Evolutionary conservation across 2,113 vertebrate genomes (phyloP), one percentile per base, ranked within the genome.

Genomic region (Perca flavescens): DNA sequence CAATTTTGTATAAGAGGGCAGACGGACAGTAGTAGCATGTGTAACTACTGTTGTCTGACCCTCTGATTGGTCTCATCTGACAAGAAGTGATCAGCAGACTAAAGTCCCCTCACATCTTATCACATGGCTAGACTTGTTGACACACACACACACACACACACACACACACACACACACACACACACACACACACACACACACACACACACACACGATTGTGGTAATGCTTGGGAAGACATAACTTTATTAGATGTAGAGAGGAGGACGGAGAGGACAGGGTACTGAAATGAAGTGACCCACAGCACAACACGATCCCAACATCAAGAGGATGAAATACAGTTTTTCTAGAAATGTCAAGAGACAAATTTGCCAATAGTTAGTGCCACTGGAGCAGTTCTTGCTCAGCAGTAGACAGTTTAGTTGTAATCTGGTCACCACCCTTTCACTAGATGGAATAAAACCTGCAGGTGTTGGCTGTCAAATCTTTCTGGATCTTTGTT

Each of bases 51-150:
- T 54, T 63, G 34, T 28, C 46, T 40, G 53, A 70, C 9, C 36
- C 21, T 12, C 31, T 80, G 36, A 87, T 75, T 54, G 49, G 77
- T 31, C 21, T 90, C 83, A 82, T 86, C 60, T 84, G 84, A 85
- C 80, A 40, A 71, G 31, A 83, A 69, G 2, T 64, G 17, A 79
- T 80, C 46, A n/a, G 21, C 70, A 72, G 50, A n/a, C 25, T 82
- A 61, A 34, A 34, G 40, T 40, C 9, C 40, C 40, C 7, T 43
- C 10, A 43, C 40, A 43, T 43, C 10, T 43, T 3, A 9, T 43
- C 52, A 68, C 61, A 76, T 62, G 74, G 61, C 68, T 66, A 77
- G 43, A 25, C 21, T 21, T 62, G 53, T 36, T 68, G n/a, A 46
- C 66, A 62, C 21, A 73, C 36, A 65, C 7, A 36, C 17, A 40